Evolutionary conservation across 92 coral and sea anemone species (phyloP), one percentile per base, ranked within the genome.

Genomic region (Paramuricea clavata): DNA sequence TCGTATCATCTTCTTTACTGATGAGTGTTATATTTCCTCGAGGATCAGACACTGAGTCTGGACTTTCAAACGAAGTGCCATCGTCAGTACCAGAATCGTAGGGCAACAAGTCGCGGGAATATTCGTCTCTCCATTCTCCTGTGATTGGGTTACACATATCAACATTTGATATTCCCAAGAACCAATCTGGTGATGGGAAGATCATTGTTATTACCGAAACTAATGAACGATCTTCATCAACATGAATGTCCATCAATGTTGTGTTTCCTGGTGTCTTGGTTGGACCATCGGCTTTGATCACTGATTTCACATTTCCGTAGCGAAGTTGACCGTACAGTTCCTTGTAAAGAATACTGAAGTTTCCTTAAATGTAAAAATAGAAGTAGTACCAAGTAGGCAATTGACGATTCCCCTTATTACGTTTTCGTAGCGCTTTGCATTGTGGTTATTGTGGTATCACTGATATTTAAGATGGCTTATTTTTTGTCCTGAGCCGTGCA

Each of bases 181-280:
- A 74, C 81, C 81, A 74, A 74, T 74, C 81, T 22, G 81, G 81
- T 22, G 81, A 74, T n/a, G 81, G 81, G 60, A 74, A 74, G 60
- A 74, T 74, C 81, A 74, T 74, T 49, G 81, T 74, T 25, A 74
- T 49, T 13, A 74, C 33, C 25, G 81, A 42, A 49, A 74, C 81
- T 19, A 74, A 44, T 21, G 81, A 74, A 15, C 81, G 61, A 49
- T 74, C 57, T 42, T 15, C 60, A 49, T 74, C 81, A n/a, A 43
- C 81, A 27, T 74, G 81, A 49, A 74, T 1, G 15, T 60, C 27
- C 22, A n/a, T 41, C 0, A n/a, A n/a, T 19, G 67, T 52, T 30
- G 25, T 52, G 43, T 32, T 36, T n/a, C 81, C 81, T 44, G 82
- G 82, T 12, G 64, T 31, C 60, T 23, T 49, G 21, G 64, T 60